Evolutionary conservation across 2,797 vertebrate species (phyloP), one percentile per base, ranked within the genome.

Genomic region (Mormyrus proboscirostris): DNA sequence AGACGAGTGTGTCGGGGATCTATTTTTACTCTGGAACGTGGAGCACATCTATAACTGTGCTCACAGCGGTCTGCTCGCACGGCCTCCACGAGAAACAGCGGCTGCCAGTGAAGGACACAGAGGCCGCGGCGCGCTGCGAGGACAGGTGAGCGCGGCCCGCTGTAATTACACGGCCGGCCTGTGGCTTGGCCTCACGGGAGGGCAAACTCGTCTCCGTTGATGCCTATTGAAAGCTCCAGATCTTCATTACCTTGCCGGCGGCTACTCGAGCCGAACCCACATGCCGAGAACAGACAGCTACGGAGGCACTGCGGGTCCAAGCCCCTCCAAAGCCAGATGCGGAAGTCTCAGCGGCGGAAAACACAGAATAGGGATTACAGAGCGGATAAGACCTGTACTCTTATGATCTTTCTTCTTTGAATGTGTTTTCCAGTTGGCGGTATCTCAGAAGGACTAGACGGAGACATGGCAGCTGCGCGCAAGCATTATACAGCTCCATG

Each of bases 1-100:
- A 49, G 44, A 84, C 0, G 22, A 84, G 47, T 0, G 82, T 51
- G 49, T n/a, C 22, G 41, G n/a, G 19, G 33, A 47, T 38, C 57
- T 87, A 62, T 59, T 87, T 87, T 87, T 87, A 87, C 10, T 41
- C 33, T 47, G 29, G 53, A 87, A 62, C 57, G 53, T 57, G 8
- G 57, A 59, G 41, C 53, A 87, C 50, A 62, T 59, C 29, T 59
- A 44, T 62, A 62, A 44, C 86, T 19, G 53, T 87, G n/a, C 55
- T 47, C 86, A 79, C 73, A 41, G 53, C 38, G n/a, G 86, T 51
- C 85, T 41, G 51, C 33, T 62, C 4, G n/a, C 29, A 25, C 51
- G 22, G 29, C 1, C n/a, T 57, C 22, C 84, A 25, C 55, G 1
- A 29, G 29, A 33, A 57, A 12, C 84, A 38, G 49, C 51, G 5